Evolutionary conservation across 2,888 invertebrate species (phyloP), one percentile per base, ranked within the genome.

Genomic region (Ypsolopha sequella): DNA sequence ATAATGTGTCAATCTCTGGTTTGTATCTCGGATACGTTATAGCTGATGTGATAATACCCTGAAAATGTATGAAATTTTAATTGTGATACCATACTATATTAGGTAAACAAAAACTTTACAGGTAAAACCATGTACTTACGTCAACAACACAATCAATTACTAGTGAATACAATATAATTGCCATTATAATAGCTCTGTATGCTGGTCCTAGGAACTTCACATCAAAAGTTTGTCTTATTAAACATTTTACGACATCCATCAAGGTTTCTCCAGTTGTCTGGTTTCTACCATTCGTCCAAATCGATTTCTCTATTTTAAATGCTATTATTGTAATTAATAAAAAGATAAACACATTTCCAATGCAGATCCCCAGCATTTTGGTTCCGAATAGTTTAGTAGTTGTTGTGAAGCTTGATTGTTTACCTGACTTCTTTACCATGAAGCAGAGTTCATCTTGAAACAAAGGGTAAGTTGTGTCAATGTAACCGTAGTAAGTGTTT

Each of bases 371-470:
- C 1, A 85, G 61, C 55, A 80, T 65, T 35, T 70, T 54, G n/a
- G 62, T 56, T 9, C 77, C 73, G 63, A 87, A 77, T 44, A 81
- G 56, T 52, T 74, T 69, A 36, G 81, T 58, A 2, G 73, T 71
- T 7, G 81, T 80, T 59, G 74, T 80, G 58, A 89, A 88, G 1
- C 85, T 73, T 0, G 88, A 80, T 52, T 88, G 84, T n/a, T 68
- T 69, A 8, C 66, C 65, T 0, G 88, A 76, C 57, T 88, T 88
- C 52, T 87, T 87, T 6, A 89, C 75, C 34, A 90, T 56, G 50
- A 89, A 88, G 61, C 90, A 89, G 8, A 90, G 58, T 59, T 87
- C 86, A 54, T 90, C 89, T 54, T 89, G 86, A 8, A 63, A 70
- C 6, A 88, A 69, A 2, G 88, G 88, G 49, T 87, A 79, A 0